Base-by-base conservation (phyloP, 2,888 invertebrate genomes). In the Agriopis leucophaearia region DNA sequence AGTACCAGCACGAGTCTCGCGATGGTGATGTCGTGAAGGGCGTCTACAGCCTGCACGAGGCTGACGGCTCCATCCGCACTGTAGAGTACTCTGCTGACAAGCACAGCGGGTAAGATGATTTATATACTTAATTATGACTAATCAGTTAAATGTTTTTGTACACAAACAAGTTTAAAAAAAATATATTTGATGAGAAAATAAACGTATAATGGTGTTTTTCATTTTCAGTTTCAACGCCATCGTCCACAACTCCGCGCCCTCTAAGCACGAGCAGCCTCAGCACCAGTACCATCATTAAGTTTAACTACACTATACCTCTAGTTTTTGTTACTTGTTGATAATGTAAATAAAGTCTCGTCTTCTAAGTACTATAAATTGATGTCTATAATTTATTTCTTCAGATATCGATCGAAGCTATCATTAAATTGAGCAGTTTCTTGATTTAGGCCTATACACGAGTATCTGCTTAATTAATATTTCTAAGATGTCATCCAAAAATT, bases 71-170 rank as follows among this genome's bases (percentile, higher is more conserved):
- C 59, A 42, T 59, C 73, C 90, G 95, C 74, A 94, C 92, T 50
- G 95, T 95, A 45, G 90, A 94, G 74, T 95, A 95, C 85, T 87
- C 86, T 72, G 92, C 94, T 55, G 94, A 94, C 80, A 88, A 92
- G 69, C 90, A 94, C 78, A 83, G 76, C 73, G 94, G 94, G 87
- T 94, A 90, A 81, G 85, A 38, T 10, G 13, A 15, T n/a, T 8
- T 38, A 38, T 5, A 8, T 38, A 38, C 1, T 6, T 38, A 40
- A n/a, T n/a, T n/a, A n/a, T n/a, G n/a, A n/a, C n/a, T n/a, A n/a
- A 3, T 40, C 9, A 40, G 3, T 40, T 9, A 12, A 54, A 42
- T 61, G 16, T 44, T 44, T 15, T 59, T 60, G 3, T 45, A 45
- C 3, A 6, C 4, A 18, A 8, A 9, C 2, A 48, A 8, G 48